Percentiles rank a stretch among this genome's conserved stretches.
Evolutionary conservation across 2,113 vertebrate genomes (phyloP).

Genomic region (Takifugu bimaculatus): DNA sequence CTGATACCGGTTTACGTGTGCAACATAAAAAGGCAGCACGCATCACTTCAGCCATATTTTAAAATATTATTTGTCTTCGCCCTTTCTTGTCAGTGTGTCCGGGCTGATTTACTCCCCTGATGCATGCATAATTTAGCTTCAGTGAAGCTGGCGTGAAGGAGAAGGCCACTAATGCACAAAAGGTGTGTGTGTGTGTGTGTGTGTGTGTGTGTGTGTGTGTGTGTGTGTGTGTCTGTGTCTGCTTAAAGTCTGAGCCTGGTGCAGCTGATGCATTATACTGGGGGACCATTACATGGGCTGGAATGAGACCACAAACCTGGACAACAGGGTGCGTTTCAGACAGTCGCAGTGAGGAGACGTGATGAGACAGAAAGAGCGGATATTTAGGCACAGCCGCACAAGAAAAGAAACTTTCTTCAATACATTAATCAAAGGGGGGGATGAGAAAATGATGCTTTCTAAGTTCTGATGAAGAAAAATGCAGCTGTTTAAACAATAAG

Average conservation of each 20-base stretch:
- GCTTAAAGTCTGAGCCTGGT: constrained; percentile 50
- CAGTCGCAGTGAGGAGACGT: constrained; percentile 16
- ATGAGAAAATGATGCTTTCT: no score
- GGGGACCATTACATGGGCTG: constrained; percentile 36
- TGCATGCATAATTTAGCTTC: constrained; percentile 75
- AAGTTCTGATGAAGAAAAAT: no score
- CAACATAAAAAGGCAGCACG: constrained; percentile 32
- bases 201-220: constrained; percentile 20
- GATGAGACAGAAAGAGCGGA: no score
- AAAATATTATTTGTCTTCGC: constrained; percentile 59
- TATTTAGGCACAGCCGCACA: no score
- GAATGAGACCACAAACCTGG: constrained; percentile 53
- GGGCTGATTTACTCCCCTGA: constrained; percentile 71
- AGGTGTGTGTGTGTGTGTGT: constrained; percentile 29
- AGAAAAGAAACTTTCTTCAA: no score
- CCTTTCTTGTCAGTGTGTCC: constrained; percentile 73
- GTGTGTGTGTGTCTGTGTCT: constrained; percentile 12
- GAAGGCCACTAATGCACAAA: constrained; percentile 56
- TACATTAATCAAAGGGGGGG: no score
- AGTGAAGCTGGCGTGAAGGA: constrained; percentile 65
- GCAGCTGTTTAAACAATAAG: no score
- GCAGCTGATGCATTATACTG: constrained; percentile 44
- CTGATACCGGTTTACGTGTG: constrained; percentile 39
- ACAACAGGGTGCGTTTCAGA: constrained; percentile 40
- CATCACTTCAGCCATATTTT: constrained; percentile 49